Evolutionary conservation across 2,797 vertebrate genomes (phyloP), one percentile per base, ranked within the genome.

Genomic region (Neopelma chrysocephalum): DNA sequence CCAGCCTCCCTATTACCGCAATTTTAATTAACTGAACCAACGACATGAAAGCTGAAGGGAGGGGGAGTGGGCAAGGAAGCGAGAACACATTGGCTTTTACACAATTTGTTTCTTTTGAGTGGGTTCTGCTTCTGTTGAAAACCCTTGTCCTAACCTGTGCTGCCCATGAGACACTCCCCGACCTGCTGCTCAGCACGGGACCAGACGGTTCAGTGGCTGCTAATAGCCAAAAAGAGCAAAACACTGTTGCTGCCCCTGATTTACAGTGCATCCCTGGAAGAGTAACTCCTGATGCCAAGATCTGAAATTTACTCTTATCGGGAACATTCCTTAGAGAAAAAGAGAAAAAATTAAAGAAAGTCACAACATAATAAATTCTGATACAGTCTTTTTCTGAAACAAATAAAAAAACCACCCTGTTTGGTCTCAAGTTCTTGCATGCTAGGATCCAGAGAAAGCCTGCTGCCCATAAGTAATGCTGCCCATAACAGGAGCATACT

Each of bases 21-120:
- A 97, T 96, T 96, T 96, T 96, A 97, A 97, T 97, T 96, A 97
- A 95, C 93, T 87, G 91, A 95, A 86, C 91, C 90, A 96, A 96
- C 1, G 95, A 92, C 93, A 92, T 91, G 96, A 97, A 97, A 95
- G 91, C 89, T 93, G 84, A 91, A 91, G 90, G 78, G 82, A 89
- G 88, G 65, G 48, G 89, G 34, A 91, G 47, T 2, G 5, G 50
- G 94, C 94, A 94, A 91, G 82, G 91, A 94, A 96, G 94, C 64
- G 45, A 95, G 93, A 96, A 94, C 79, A 91, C 68, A 91, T 83
- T 70, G 91, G 84, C 69, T 91, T 96, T 96, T 95, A 93, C 80
- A 86, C 64, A 76, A 85, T 94, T 91, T 89, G 15, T 87, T 93
- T 93, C 94, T 88, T 97, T 84, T 89, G 83, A 91, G 75, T 53